These are phyloP conservation scores for Danaus plexippus DNA, from an alignment of 1,140 invertebrate species.

Conservation along the genomic window DNA sequence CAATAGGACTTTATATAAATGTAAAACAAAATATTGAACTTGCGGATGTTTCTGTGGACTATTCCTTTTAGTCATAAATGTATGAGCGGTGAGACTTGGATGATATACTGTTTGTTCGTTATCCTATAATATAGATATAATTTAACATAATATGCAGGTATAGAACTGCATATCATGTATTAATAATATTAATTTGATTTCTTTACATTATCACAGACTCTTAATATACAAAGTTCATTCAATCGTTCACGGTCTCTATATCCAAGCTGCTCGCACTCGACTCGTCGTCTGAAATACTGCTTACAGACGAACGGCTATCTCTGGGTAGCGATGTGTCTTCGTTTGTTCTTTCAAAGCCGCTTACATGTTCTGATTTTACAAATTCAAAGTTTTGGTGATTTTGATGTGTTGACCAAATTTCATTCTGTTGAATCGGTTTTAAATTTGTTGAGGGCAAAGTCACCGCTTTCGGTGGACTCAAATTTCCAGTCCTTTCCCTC, in stretches of 20 bases:
- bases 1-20: no score
- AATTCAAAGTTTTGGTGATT: constrained; percentile 8
- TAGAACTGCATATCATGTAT: no score
- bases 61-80: no score
- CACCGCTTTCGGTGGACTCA: constrained; percentile 40
- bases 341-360: constrained; percentile 4
- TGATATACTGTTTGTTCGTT: no score
- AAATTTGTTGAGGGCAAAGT: constrained; percentile 37
- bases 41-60: no score
- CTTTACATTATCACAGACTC: no score
- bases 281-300: constrained; percentile 13
- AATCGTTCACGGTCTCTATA: constrained; percentile 35
- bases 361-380: constrained; percentile 6
- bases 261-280: constrained; percentile 36
- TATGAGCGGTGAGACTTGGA: no score
- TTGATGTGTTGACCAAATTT: constrained; percentile 12
- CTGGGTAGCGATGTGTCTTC: constrained; percentile 4
- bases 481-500: constrained; percentile 66
- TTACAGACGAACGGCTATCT: constrained; percentile 1
- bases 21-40: no score
- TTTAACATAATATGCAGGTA: no score
- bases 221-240: neutral
- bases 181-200: no score
- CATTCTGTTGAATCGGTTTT: constrained; percentile 9
- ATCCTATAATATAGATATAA: no score